These are phyloP conservation scores for Phyllostomus discolor DNA, from an alignment of 2,113 vertebrate species.

Conservation along the genomic window DNA sequence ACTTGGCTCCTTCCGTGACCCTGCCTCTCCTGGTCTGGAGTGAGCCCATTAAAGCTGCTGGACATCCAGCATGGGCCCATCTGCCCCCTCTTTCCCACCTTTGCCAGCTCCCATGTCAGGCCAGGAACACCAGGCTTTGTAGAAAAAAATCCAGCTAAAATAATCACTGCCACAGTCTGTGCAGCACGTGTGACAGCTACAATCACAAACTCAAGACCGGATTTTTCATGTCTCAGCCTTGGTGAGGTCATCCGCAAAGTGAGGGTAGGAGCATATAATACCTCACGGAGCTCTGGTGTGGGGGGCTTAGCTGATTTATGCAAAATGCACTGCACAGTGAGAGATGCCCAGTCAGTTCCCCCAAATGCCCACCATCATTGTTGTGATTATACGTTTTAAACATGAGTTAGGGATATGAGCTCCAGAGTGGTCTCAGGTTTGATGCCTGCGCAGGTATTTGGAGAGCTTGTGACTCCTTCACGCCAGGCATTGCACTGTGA, in stretches of 20 bases:
- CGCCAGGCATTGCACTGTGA: not conserved
- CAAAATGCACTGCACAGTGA: not conserved
- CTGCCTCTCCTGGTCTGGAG: not conserved
- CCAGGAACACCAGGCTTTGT: not conserved
- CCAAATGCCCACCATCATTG: not conserved
- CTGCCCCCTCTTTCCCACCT: not conserved
- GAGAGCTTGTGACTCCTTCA: not conserved
- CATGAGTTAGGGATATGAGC: not conserved
- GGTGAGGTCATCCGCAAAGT: not conserved
- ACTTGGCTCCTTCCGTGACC: not conserved
- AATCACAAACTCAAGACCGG: not conserved
- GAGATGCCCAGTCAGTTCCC: not conserved
- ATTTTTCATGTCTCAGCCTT: not conserved
- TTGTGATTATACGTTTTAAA: not conserved
- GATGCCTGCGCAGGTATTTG: not conserved
- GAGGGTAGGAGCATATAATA: not conserved
- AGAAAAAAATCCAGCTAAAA: not conserved
- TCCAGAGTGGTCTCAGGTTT: not conserved
- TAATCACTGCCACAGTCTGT: fast-evolving
- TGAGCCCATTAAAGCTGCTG: not conserved
- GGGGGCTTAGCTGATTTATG: not conserved
- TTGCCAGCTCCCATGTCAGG: not conserved
- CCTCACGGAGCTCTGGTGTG: not conserved
- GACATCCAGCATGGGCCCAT: not conserved
- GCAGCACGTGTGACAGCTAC: not conserved